Percentiles rank a stretch among this genome's conserved stretches.
phyloP scores from a whole-genome alignment of 2,888 invertebrate species.

The Xanthia icteritia region DNA sequence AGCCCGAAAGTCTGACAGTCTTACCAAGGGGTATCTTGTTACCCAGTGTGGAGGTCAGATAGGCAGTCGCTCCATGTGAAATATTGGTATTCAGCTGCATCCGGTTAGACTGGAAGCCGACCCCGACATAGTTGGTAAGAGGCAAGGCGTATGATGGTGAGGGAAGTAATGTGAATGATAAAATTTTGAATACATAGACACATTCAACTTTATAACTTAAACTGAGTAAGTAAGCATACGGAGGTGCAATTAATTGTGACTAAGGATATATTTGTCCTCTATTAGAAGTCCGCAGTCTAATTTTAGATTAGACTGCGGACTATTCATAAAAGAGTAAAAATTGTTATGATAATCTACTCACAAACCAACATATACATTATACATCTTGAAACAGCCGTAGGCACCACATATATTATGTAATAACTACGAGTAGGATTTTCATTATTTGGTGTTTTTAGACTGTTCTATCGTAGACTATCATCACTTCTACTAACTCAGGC shows the following conservation, averaged over 20 bases:
- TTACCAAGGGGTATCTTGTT: too few relatives aligned
- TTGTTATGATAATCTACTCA: neutral
- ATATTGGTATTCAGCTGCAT: neutral
- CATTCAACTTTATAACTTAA: neutral
- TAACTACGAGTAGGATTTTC: neutral
- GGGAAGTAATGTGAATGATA: too few relatives aligned
- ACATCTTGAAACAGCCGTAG: neutral
- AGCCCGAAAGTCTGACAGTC: neutral
- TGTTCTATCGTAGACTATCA: conserved; percentile 7
- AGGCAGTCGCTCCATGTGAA: too few relatives aligned
- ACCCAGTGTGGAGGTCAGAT: too few relatives aligned
- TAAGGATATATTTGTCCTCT: too few relatives aligned
- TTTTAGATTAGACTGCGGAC: neutral
- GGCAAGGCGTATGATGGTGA: too few relatives aligned
- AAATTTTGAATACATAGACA: too few relatives aligned
- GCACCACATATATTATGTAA: neutral
- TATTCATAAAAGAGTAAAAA: neutral
- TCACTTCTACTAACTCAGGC: conserved; percentile 15
- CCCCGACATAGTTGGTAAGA: too few relatives aligned
- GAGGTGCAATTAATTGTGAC: neutral
- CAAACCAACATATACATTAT: neutral
- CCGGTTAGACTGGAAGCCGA: too few relatives aligned
- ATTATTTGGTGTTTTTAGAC: neutral
- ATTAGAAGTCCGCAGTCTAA: neutral
- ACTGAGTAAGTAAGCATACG: neutral